phyloP scores from a whole-genome alignment of 2,888 invertebrate genomes.

The Dorcus hopei region DNA sequence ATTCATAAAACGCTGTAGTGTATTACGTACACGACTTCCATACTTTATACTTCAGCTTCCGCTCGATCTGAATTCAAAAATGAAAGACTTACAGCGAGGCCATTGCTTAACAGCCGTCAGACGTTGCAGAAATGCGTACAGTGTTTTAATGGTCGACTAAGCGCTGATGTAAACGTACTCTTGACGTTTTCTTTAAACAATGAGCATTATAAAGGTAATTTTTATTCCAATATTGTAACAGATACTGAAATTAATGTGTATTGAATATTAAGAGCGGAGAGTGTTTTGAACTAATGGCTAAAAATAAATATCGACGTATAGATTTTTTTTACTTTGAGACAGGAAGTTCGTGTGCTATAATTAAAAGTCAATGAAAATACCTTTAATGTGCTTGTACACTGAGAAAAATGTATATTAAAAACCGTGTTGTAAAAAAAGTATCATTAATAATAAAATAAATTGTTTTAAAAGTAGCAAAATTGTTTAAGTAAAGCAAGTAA shows the following conservation, averaged over 20 bases:
- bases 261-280: neutral
- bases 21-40: conserved; percentile 22
- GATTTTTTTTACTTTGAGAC: too few species aligned
- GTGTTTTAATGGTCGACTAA: neutral
- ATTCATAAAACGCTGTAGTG: conserved; percentile 17
- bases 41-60: conserved; percentile 19
- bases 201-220: conserved; percentile 12
- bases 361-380: too few species aligned
- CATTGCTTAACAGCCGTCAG: neutral
- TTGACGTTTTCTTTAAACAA: conserved; percentile 4
- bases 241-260: conserved; percentile 11
- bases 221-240: conserved; percentile 10
- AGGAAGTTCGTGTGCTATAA: too few species aligned
- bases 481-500: too few species aligned
- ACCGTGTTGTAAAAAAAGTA: too few species aligned
- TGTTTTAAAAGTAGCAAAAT: too few species aligned
- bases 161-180: conserved; percentile 1
- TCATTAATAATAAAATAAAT: too few species aligned
- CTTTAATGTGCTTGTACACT: too few species aligned
- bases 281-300: too few species aligned
- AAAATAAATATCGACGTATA: too few species aligned
- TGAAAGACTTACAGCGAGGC: conserved; percentile 16
- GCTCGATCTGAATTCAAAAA: conserved; percentile 24
- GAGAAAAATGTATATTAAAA: too few species aligned
- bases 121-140: neutral